Conservation (phyloP, 2,113 vertebrate genomes). For the Vicugna pacos region DNA sequence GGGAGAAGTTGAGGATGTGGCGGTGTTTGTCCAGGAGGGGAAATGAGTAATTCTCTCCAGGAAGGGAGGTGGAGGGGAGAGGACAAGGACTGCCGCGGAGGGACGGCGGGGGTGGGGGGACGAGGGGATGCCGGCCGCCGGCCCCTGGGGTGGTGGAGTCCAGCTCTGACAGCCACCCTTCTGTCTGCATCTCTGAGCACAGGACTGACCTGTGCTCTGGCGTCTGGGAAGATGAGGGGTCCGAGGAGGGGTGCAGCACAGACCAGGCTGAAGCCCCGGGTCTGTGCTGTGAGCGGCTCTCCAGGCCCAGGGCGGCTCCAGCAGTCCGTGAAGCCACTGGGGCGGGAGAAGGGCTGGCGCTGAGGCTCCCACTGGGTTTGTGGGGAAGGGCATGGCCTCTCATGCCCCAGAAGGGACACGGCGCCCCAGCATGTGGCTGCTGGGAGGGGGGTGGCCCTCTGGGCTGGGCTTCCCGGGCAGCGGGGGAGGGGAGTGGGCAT, state of each 20-base stretch:
- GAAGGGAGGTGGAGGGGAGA: slow-evolving; percentile 68
- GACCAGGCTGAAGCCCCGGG: background rate
- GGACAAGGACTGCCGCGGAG: background rate
- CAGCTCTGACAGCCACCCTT: background rate
- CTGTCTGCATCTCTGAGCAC: background rate
- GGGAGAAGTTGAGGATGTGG: background rate
- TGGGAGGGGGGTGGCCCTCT: no score
- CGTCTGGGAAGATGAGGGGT: background rate
- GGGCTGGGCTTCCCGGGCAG: background rate
- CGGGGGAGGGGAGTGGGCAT: background rate
- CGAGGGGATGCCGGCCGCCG: background rate
- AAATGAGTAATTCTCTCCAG: slow-evolving; percentile 77
- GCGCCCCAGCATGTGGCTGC: accelerated
- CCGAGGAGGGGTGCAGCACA: background rate
- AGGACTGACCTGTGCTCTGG: background rate
- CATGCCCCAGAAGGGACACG: background rate
- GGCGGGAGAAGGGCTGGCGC: accelerated
- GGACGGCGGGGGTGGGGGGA: background rate
- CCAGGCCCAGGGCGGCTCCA: background rate
- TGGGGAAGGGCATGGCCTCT: background rate
- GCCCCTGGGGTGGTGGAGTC: background rate
- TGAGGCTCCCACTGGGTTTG: background rate
- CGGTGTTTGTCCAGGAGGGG: slow-evolving; percentile 72
- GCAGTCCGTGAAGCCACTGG: accelerated
- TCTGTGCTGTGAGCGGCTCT: background rate